Evolutionary conservation across 2,797 vertebrate species (phyloP).

Genomic region (Crossoptilon crossoptilon): DNA sequence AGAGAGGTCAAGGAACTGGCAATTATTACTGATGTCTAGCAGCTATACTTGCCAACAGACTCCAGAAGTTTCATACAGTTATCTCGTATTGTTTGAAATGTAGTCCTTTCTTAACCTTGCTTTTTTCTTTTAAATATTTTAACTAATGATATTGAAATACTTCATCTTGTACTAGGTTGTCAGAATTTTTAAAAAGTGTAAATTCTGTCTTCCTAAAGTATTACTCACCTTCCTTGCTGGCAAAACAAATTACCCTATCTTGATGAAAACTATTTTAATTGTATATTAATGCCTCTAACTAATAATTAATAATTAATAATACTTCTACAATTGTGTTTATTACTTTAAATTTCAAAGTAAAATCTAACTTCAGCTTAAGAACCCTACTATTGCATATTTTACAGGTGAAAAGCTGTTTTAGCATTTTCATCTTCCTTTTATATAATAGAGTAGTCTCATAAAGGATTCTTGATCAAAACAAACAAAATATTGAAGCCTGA

Average conservation of each 20-base stretch:
- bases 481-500: background rate
- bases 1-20: background rate
- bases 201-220: background rate
- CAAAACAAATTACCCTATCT: background rate
- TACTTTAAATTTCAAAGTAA: background rate
- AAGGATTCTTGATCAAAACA: background rate
- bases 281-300: background rate
- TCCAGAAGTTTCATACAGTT: background rate
- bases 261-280: background rate
- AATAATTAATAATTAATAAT: background rate
- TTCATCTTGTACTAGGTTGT: background rate
- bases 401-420: background rate
- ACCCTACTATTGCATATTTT: background rate
- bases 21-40: background rate
- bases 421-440: background rate
- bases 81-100: background rate
- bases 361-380: background rate
- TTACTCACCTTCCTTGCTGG: accelerated
- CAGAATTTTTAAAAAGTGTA: background rate
- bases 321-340: background rate
- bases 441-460: background rate
- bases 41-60: background rate
- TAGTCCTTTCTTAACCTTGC: background rate
- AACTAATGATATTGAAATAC: background rate
- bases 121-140: background rate